Evolutionary conservation across 1,140 invertebrate species (phyloP).

Genomic region (Conus betulinus): DNA sequence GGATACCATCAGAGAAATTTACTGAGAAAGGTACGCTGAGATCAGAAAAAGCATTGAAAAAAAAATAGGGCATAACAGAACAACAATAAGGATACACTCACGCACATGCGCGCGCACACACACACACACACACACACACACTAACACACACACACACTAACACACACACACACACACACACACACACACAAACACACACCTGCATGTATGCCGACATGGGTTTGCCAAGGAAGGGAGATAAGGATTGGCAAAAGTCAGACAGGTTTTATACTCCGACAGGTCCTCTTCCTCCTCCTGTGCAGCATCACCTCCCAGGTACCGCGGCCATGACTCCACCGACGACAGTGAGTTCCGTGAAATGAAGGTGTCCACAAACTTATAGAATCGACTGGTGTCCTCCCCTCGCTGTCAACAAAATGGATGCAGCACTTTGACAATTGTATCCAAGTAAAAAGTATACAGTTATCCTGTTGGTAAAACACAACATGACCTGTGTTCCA

Average conservation of each 20-base stretch:
- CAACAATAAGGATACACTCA: neutral
- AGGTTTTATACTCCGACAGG: conserved; percentile 54
- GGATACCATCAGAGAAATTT: neutral
- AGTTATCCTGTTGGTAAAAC: too few species aligned
- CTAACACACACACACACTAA: neutral
- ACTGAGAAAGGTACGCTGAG: too few species aligned
- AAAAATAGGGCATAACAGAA: neutral
- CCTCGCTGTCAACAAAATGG: conserved; percentile 27
- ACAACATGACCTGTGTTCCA: too few species aligned
- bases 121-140: conserved; percentile 20
- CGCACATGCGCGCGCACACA: neutral
- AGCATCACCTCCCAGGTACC: conserved; percentile 53
- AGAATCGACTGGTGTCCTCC: conserved; percentile 59
- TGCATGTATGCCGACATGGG: conserved; percentile 72
- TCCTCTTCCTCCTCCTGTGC: conserved; percentile 55
- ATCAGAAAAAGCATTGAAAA: neutral
- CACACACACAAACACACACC: conserved; percentile 22
- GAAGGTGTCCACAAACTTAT: conserved; percentile 63
- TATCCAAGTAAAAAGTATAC: too few species aligned
- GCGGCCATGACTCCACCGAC: conserved; percentile 64
- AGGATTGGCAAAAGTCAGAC: conserved; percentile 60
- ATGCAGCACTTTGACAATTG: too few species aligned
- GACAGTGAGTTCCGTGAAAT: conserved; percentile 68
- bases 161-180: conserved; percentile 18
- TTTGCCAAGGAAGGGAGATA: conserved; percentile 56